Evolutionary conservation across 1,140 invertebrate species (phyloP), one percentile per base, ranked within the genome.

Genomic region (Camponotus pennsylvanicus): DNA sequence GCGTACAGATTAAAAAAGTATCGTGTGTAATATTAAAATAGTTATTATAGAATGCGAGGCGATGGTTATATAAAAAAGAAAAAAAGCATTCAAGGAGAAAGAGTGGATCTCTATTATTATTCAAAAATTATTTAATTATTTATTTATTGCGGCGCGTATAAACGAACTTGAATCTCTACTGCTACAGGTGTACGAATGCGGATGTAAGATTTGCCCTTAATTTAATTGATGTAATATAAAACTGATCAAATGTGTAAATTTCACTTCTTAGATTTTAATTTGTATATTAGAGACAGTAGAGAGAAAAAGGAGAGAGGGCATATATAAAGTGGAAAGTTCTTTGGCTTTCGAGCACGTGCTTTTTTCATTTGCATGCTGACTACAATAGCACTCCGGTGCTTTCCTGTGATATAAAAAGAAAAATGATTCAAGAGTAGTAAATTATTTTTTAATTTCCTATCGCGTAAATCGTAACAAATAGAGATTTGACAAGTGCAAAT

Each of bases 51-150:
- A 89, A 91, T 91, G 84, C 89, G 91, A 93, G 88, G 86, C 83
- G 91, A 92, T 91, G 90, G 69, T 87, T 92, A 93, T 89, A 91
- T 88, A 92, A 90, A 85, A 85, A 79, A 42, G 67, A 87, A 88
- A 82, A 89, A 85, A 88, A 79, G 75, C 85, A 86, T 88, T 40
- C 85, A 88, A 86, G 79, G 63, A 85, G 42, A 84, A 85, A 91
- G 87, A 91, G 85, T 90, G 86, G 91, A 93, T 93, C 91, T 93
- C 91, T 93, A 93, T 90, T 91, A 92, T 91, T 92, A 93, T 86
- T 93, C 90, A 91, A 93, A 92, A 93, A 90, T 94, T 95, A 95
- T 95, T 95, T 94, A 95, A 95, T 94, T 94, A 95, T 95, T 95
- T 95, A 95, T 95, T 95, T 95, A 94, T 94, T 95, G 88, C 88